Evolutionary conservation across 2,113 vertebrate species (phyloP), one percentile per base, ranked within the genome.

Genomic region (Paracanthobrama guichenoti): DNA sequence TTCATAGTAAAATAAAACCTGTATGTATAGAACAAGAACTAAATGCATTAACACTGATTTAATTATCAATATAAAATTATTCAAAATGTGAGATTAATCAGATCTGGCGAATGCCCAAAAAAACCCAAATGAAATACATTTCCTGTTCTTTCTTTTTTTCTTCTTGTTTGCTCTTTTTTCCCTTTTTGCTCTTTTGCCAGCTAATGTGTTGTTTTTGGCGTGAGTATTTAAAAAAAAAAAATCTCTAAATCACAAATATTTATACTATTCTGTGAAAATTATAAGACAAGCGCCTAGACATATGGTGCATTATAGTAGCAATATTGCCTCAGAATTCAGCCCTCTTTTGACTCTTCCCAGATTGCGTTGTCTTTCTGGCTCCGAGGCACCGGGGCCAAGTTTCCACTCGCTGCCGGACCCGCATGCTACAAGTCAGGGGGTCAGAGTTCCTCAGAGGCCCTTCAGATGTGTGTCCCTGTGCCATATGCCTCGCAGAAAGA

Each of bases 381-480:
- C 73, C n/a, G 6, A n/a, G 62, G 57, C 75, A 35, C 42, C 2
- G 28, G 59, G 74, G 84, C 87, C 87, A 88, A 81, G 81, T 86
- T 88, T 88, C 87, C 87, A 64, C 79, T 84, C 59, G 16, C 79
- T 74, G 74, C 79, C 44, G 31, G 74, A 79, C 53, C 44, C 62
- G 31, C 81, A 55, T 60, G 86, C 73, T 53, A 35, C n/a, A 16
- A 69, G 81, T 86, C 69, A 81, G 87, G 81, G 86, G 81, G 84
- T 86, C 84, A 88, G 81, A 39, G 76, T 86, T 81, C 83, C 87
- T 81, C 31, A 46, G 35, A 79, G 74, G 73, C 57, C n/a, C 62
- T n/a, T 79, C 73, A 74, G 18, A 66, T 67, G 39, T 42, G 26
- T 74, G 67, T 73, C 39, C 64, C 31, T 55, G 39, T 73, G 55